These are phyloP conservation scores for Anguilla marmorata DNA, from an alignment of 2,797 vertebrate genomes.

Conservation along the genomic window DNA sequence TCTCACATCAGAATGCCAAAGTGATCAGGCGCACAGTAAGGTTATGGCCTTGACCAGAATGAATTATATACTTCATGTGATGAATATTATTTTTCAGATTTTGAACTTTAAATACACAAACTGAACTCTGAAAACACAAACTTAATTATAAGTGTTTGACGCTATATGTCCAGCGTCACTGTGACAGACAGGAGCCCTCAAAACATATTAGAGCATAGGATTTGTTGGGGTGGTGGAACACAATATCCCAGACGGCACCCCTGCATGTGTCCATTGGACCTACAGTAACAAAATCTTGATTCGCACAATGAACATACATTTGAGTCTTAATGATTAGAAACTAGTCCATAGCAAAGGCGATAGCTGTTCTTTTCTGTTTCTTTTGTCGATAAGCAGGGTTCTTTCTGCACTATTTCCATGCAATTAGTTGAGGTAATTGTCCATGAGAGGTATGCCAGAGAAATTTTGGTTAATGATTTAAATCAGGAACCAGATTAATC, in stretches of 20 bases:
- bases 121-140: neutral
- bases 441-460: neutral
- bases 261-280: neutral
- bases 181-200: no score
- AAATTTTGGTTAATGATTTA: neutral
- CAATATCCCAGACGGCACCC: no score
- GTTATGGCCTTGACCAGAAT: neutral
- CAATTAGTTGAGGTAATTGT: neutral
- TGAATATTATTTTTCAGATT: neutral
- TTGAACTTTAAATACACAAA: neutral
- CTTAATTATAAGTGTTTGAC: conserved; percentile 24
- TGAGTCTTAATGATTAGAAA: neutral
- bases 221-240: no score
- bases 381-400: neutral
- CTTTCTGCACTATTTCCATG: neutral
- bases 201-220: no score
- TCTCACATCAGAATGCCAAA: neutral
- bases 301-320: neutral
- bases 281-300: conserved; percentile 17
- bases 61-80: neutral
- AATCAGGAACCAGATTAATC: neutral
- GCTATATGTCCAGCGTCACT: no score
- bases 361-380: neutral
- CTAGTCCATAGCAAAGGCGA: neutral
- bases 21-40: neutral